phyloP scores from a whole-genome alignment of 2,888 invertebrate genomes.

The Drosophila hamatofila region DNA sequence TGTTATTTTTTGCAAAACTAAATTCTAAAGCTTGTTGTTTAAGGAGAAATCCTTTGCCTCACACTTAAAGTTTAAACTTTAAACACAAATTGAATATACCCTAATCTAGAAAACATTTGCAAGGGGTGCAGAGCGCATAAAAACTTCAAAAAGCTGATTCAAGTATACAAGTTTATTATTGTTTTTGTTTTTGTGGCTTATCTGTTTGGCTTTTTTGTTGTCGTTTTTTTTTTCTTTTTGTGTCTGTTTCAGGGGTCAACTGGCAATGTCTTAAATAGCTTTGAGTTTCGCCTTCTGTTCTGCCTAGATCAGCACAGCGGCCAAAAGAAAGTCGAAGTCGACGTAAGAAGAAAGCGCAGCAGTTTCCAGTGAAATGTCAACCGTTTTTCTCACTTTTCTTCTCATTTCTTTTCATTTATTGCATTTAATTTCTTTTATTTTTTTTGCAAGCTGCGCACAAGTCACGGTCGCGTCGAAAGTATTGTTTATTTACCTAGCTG shows the following conservation, averaged over 20 bases:
- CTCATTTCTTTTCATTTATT: constrained; percentile 5
- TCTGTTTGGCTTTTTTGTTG: neutral
- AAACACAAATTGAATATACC: neutral
- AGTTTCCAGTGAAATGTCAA: constrained; percentile 72
- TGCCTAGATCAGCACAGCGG: constrained; percentile 66
- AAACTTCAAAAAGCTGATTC: constrained; percentile 35
- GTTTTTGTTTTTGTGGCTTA: constrained; percentile 6
- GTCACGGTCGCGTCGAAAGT: constrained; percentile 81
- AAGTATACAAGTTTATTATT: constrained; percentile 17
- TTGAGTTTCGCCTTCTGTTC: constrained; percentile 71
- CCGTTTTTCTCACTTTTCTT: constrained; percentile 7
- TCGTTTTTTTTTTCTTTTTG: neutral
- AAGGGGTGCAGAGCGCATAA: constrained; percentile 1
- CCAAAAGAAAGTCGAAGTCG: constrained; percentile 65
- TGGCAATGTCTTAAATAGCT: constrained; percentile 58
- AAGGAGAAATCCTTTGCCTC: neutral
- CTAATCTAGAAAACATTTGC: neutral
- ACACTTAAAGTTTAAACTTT: too few relatives aligned
- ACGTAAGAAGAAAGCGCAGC: constrained; percentile 62
- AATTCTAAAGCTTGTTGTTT: too few relatives aligned
- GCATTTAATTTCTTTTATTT: constrained; percentile 13
- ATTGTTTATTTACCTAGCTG: constrained; percentile 67
- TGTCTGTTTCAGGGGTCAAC: constrained; percentile 69
- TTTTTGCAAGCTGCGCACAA: constrained; percentile 84
- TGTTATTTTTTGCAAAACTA: too few relatives aligned